A percentile compares a stretch with the other conserved stretches of the same genome.
phyloP scores from a whole-genome alignment of 2,888 invertebrate genomes.

The Nezara viridula region DNA sequence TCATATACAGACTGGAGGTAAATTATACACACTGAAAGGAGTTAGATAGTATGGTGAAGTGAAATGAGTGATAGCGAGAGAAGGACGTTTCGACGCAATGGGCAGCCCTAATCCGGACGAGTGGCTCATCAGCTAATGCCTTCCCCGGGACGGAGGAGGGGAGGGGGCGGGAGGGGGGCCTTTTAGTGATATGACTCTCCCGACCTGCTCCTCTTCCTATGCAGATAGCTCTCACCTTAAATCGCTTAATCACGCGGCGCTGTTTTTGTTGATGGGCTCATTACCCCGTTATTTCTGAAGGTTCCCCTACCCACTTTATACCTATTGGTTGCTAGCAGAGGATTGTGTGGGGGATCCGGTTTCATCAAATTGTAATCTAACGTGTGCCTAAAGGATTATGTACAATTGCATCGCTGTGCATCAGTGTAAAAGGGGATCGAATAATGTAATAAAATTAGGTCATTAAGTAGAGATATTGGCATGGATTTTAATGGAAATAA shows the following conservation, averaged over 20 bases:
- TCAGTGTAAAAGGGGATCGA: too few relatives aligned
- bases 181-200: slow-evolving; percentile 40
- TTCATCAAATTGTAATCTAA: not conserved
- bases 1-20: too few relatives aligned
- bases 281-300: not conserved
- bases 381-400: too few relatives aligned
- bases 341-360: not conserved
- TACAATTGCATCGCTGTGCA: too few relatives aligned
- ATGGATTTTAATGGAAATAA: too few relatives aligned
- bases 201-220: not conserved
- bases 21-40: not conserved
- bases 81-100: slow-evolving; percentile 2
- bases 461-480: too few relatives aligned
- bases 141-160: not conserved
- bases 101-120: slow-evolving; percentile 33
- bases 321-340: not conserved
- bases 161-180: not conserved
- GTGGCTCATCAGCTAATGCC: slow-evolving; percentile 39
- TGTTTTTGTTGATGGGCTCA: slow-evolving; percentile 14
- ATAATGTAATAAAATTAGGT: too few relatives aligned
- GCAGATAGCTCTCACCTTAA: slow-evolving; percentile 24
- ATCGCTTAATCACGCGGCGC: not conserved
- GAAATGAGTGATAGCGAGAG: slow-evolving; percentile 12
- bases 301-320: not conserved
- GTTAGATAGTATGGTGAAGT: not conserved